Evolutionary conservation across 2,888 invertebrate genomes (phyloP), one percentile per base, ranked within the genome.

Genomic region (Clivina fossor): DNA sequence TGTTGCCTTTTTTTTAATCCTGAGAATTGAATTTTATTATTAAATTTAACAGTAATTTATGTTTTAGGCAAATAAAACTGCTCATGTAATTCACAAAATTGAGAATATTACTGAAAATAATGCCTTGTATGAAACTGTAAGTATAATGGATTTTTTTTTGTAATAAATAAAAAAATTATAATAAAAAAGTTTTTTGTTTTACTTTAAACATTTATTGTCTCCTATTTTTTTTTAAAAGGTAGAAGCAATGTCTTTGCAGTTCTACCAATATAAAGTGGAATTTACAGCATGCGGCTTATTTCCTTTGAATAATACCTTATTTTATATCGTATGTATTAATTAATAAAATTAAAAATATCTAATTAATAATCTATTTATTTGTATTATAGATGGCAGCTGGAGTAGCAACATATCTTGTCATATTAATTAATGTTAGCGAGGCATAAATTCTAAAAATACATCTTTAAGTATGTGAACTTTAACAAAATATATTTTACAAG

Each of bases 221-320:
- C 18, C 2, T 55, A 38, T 30, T 47, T 3, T 16, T 43, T 22
- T 19, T 20, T 61, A 58, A 41, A 22, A 62, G 60, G 8, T 60
- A n/a, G 55, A 61, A 24, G 33, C 46, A 11, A 35, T 64, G 15
- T 44, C 59, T 16, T 49, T 64, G 24, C 63, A 64, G 53, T 51
- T 50, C 7, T 53, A 49, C 22, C 60, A 63, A 33, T 58, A 62
- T 15, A 60, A 53, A 56, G 40, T 64, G 19, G 50, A 56, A 19
- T 64, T 64, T 58, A 50, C 61, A 3, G 58, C 59, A 11, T 57
- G 59, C 18, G 63, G 57, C 5, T 46, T 64, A 1, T 61, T 64
- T 49, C 16, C 59, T 5, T 41, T 64, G 9, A 60, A 63, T 57
- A 56, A 54, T 7, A 58, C 58, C 2, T 18, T 64, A 18, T 48